phyloP scores from a whole-genome alignment of 35 echinoderm and acorn worm genomes.

The Amphiura filiformis region DNA sequence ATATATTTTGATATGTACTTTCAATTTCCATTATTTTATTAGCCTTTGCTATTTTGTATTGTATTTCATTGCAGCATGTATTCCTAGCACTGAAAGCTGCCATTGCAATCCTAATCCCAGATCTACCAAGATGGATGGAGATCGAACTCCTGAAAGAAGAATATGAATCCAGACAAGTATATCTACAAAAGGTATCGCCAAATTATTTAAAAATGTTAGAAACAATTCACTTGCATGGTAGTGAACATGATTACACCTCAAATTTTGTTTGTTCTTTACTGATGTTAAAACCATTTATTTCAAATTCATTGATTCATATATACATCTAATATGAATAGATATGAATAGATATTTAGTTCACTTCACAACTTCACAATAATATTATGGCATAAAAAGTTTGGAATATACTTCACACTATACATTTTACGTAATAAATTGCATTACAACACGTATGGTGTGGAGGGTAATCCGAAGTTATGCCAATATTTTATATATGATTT shows the following conservation, averaged over 20 bases:
- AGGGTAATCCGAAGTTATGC: too few species aligned
- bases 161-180: slow-evolving; percentile 86
- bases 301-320: not conserved
- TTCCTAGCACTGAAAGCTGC: slow-evolving; percentile 84
- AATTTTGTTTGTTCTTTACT: not conserved
- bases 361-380: too few species aligned
- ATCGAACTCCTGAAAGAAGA: slow-evolving; percentile 87
- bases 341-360: too few species aligned
- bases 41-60: too few species aligned
- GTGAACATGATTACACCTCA: not conserved
- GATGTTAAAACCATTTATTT: not conserved
- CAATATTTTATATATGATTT: too few species aligned
- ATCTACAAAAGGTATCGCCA: slow-evolving; percentile 66
- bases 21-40: too few species aligned
- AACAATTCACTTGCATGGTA: not conserved
- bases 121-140: slow-evolving; percentile 95
- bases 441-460: too few species aligned
- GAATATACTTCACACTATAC: too few species aligned
- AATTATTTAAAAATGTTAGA: not conserved
- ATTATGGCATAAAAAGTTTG: too few species aligned
- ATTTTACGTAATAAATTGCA: too few species aligned
- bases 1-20: too few species aligned
- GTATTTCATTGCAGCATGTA: slow-evolving; percentile 85
- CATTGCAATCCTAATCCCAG: slow-evolving; percentile 94
- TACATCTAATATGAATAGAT: too few species aligned